These are phyloP conservation scores for Apotomis betuletana DNA, from an alignment of 2,888 invertebrate genomes.

Conservation along the genomic window DNA sequence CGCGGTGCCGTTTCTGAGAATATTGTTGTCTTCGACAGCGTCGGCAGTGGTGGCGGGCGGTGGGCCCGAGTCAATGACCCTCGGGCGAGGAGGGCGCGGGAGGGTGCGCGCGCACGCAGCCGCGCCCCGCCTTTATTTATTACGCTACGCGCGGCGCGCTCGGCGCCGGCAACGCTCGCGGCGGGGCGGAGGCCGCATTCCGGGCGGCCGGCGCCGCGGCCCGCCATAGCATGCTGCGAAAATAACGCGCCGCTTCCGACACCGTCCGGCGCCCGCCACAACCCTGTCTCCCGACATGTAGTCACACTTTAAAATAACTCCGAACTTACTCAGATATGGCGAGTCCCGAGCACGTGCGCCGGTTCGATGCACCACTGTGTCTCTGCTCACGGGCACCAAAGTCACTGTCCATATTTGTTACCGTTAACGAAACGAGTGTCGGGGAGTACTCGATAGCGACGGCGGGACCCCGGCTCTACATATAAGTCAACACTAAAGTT, in stretches of 20 bases:
- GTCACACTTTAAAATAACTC: conserved; percentile 78
- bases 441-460: conserved; percentile 44
- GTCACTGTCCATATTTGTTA: conserved; percentile 66
- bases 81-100: conserved; percentile 72
- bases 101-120: conserved; percentile 82
- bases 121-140: conserved; percentile 83
- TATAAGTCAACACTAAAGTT: conserved; percentile 74
- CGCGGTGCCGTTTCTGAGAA: conserved; percentile 67
- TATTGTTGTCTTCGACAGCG: conserved; percentile 68
- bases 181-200: conserved; percentile 79
- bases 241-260: conserved; percentile 69
- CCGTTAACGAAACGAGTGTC: conserved; percentile 47
- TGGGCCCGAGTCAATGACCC: conserved; percentile 76
- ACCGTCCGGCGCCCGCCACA: conserved; percentile 52
- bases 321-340: conserved; percentile 73
- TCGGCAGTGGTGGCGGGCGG: conserved; percentile 59
- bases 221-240: conserved; percentile 65
- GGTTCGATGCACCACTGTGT: conserved; percentile 64
- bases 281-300: conserved; percentile 54
- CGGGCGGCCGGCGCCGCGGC: conserved; percentile 63
- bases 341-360: conserved; percentile 72
- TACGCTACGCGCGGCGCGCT: conserved; percentile 78
- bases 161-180: conserved; percentile 64
- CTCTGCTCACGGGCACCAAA: conserved; percentile 65
- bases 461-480: conserved; percentile 49